Evolutionary conservation across 1,140 invertebrate species (phyloP).

Genomic region (Neodiprion fabricii): DNA sequence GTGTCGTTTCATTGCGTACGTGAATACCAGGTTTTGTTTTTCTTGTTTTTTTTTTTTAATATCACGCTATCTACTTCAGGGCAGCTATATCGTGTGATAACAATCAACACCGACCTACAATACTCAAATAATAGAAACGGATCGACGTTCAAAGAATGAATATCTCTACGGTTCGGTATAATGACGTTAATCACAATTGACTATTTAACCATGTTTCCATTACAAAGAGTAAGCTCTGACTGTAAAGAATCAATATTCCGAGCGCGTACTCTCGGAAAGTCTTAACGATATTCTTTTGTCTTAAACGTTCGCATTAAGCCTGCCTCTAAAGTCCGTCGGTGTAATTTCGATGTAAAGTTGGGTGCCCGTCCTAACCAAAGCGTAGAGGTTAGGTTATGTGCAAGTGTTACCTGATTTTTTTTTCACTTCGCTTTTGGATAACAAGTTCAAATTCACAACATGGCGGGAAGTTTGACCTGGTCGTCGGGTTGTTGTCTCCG

Average conservation of each 20-base stretch:
- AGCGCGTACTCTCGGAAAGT: neutral
- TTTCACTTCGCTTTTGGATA: neutral
- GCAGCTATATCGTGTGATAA: no score
- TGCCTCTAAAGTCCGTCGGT: no score
- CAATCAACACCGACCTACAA: no score
- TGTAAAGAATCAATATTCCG: neutral
- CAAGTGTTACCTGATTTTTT: neutral
- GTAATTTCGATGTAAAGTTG: neutral
- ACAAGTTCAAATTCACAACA: constrained; percentile 48
- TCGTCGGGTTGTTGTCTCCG: constrained; percentile 68
- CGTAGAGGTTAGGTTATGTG: neutral
- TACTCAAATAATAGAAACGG: no score
- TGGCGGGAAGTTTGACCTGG: constrained; percentile 66
- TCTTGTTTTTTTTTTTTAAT: no score
- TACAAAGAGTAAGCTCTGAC: neutral
- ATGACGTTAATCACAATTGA: constrained; percentile 3
- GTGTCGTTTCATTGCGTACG: no score
- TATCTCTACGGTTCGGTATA: neutral
- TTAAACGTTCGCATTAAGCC: no score
- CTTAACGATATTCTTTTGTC: neutral
- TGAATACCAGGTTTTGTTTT: no score
- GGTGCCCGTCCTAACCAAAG: neutral
- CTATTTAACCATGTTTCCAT: neutral
- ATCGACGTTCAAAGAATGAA: neutral
- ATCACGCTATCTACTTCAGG: no score